phyloP scores from a whole-genome alignment of 2,113 vertebrate genomes.

The Eubucco bourcierii region DNA sequence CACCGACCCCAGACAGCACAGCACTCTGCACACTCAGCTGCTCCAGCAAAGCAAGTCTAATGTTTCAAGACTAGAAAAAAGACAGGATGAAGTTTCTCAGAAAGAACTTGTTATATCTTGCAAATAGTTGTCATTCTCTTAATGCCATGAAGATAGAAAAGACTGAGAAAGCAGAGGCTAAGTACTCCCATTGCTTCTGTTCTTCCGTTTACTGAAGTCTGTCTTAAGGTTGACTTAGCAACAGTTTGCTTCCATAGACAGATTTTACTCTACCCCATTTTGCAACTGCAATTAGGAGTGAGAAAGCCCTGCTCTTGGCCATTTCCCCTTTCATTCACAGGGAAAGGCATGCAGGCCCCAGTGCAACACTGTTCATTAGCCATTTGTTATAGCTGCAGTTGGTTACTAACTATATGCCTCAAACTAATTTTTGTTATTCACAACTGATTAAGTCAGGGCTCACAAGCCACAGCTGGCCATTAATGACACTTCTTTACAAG shows the following conservation, averaged over 20 bases:
- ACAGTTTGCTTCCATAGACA: background rate
- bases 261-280: background rate
- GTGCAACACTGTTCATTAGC: constrained; percentile 1
- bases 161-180: background rate
- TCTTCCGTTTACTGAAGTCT: background rate
- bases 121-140: background rate
- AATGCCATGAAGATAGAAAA: background rate
- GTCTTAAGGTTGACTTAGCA: background rate
- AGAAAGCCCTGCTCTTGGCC: background rate
- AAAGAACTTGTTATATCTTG: background rate
- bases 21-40: background rate
- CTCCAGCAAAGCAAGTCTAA: background rate
- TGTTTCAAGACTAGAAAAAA: background rate
- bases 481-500: constrained; percentile 31
- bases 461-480: constrained; percentile 54
- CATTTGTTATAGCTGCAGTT: background rate
- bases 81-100: background rate
- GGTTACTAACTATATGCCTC: constrained; percentile 8
- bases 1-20: background rate
- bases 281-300: background rate
- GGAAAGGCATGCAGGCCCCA: background rate
- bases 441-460: constrained; percentile 15
- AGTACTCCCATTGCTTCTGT: background rate
- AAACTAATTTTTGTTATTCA: constrained; percentile 43
- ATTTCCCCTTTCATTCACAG: background rate